These are phyloP conservation scores for Acronicta alni DNA, from an alignment of 2,888 invertebrate genomes.

Conservation along the genomic window DNA sequence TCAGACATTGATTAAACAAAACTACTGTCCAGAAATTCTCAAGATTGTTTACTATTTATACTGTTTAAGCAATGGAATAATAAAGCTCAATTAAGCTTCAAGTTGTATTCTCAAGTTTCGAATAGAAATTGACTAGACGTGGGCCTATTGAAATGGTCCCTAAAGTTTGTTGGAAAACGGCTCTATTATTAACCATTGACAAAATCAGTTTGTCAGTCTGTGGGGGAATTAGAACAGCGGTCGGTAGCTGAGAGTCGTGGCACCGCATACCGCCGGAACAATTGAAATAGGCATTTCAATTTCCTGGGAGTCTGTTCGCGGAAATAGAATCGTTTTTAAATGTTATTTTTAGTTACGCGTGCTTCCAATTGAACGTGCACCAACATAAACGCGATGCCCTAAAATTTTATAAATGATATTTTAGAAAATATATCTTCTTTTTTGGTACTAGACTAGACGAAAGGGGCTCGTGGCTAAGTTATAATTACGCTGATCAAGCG, in stretches of 20 bases:
- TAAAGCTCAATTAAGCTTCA: conserved; percentile 1
- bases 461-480: too few relatives aligned
- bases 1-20: not conserved
- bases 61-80: not conserved
- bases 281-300: conserved; percentile 77
- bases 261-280: conserved; percentile 62
- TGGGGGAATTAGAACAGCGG: conserved; percentile 61
- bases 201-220: conserved; percentile 39
- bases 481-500: too few relatives aligned
- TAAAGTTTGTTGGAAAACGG: conserved; percentile 34
- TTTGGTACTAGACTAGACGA: too few relatives aligned
- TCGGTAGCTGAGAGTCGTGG: conserved; percentile 35
- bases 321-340: conserved; percentile 68
- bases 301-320: conserved; percentile 66
- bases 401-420: not conserved
- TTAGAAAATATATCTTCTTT: too few relatives aligned
- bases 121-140: conserved; percentile 1
- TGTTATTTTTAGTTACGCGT: conserved; percentile 54
- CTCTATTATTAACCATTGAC: conserved; percentile 31
- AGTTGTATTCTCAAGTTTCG: conserved; percentile 1
- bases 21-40: not conserved
- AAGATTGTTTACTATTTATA: not conserved
- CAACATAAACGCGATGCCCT: not conserved
- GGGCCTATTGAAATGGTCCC: conserved; percentile 11
- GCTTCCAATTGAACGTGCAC: conserved; percentile 11